A percentile compares a stretch with the other conserved stretches of the same genome.
phyloP scores from a whole-genome alignment of 2,888 invertebrate genomes.

The Nomada hirtipes region DNA sequence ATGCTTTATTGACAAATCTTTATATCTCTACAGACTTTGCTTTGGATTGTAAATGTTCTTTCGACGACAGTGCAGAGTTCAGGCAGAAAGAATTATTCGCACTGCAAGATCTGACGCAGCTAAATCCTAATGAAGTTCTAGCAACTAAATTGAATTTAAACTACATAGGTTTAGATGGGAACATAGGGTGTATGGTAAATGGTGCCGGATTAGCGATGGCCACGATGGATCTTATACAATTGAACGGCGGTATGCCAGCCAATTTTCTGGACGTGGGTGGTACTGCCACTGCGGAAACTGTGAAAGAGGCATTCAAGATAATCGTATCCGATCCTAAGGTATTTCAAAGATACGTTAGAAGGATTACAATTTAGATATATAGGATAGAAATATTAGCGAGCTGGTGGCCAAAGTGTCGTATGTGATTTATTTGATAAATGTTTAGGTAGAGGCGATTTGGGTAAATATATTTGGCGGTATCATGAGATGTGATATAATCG shows the following conservation, averaged over 20 bases:
- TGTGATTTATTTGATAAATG: constrained; percentile 4
- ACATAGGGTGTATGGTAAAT: constrained; percentile 87
- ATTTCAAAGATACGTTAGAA: constrained; percentile 19
- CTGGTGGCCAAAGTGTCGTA: background rate
- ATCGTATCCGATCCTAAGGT: constrained; percentile 86
- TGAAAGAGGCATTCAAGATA: constrained; percentile 87
- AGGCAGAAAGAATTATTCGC: constrained; percentile 86
- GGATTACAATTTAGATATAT: too few species aligned
- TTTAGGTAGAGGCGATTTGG: constrained; percentile 86
- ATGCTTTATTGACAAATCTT: too few species aligned
- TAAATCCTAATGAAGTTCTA: constrained; percentile 85
- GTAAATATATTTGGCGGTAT: constrained; percentile 88
- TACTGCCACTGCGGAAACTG: constrained; percentile 85
- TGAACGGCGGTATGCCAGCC: constrained; percentile 87
- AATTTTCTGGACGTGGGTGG: constrained; percentile 88
- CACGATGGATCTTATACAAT: constrained; percentile 88
- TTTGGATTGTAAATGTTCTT: constrained; percentile 87
- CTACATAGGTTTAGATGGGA: constrained; percentile 87
- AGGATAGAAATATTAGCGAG: too few species aligned
- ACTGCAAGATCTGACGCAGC: constrained; percentile 85
- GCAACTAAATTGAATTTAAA: constrained; percentile 86
- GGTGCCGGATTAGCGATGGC: constrained; percentile 88
- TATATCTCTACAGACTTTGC: constrained; percentile 84
- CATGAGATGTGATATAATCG: constrained; percentile 88
- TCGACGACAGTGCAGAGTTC: constrained; percentile 87